Evolutionary conservation across 2,113 vertebrate genomes (phyloP), one percentile per base, ranked within the genome.

Genomic region (Camelus dromedarius): DNA sequence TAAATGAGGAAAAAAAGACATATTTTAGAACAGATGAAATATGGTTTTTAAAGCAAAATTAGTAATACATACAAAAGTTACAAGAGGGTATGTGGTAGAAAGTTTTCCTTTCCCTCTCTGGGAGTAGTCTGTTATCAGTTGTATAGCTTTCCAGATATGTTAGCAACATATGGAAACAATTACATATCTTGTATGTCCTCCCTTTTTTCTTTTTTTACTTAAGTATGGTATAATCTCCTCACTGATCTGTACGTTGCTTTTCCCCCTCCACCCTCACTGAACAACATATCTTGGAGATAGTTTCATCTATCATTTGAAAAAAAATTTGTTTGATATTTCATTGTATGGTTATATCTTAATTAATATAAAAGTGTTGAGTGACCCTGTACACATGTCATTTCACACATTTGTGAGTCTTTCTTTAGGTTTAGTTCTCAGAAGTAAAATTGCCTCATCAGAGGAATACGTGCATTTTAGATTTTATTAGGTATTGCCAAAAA

Each of bases 361-460:
- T 52, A 89, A 89, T 58, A 62, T 92, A 85, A 62, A 83, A 62
- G 52, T 92, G 32, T 89, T 89, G 77, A 70, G 64, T 95, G 87
- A 70, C 6, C 32, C 83, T 79, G 52, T 67, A 77, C 15, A 64
- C 30, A 20, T 69, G n/a, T 82, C 13, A 66, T 95, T 84, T 89
- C 46, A 84, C 48, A 56, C 26, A 95, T 54, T 86, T 79, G 26
- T 66, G 14, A 26, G 3, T 72, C 46, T 84, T 2, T n/a, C 15
- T 84, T 79, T 89, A 84, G 46, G 24, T 64, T 89, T 95, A 96
- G 38, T 84, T 96, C 70, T 92, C 64, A 92, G 62, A 89, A 75
- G 67, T 75, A 54, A 60, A 94, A 94, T 91, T 54, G 70, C 35
- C 89, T 50, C 15, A 72, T 50, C 35, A 48, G 58, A 42, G 66